phyloP scores from a whole-genome alignment of 2,113 vertebrate species.

The Eurypyga helias region DNA sequence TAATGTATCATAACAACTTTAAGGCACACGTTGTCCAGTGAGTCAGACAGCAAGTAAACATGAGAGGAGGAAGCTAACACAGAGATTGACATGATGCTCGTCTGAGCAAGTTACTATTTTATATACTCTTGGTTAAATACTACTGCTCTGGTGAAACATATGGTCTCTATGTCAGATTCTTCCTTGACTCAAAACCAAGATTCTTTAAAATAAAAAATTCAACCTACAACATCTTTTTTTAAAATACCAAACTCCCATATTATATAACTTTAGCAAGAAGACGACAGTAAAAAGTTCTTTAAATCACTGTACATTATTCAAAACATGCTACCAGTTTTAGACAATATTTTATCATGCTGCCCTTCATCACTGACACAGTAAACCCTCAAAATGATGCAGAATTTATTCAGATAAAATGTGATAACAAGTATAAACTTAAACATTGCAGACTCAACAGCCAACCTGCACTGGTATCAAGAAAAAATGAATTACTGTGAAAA shows the following conservation, averaged over 20 bases:
- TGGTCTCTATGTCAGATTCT: not conserved
- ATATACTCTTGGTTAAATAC: not conserved
- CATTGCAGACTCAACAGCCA: not conserved
- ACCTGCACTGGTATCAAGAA: accelerated
- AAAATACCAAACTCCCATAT: not conserved
- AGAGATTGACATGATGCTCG: not conserved
- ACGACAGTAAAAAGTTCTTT: accelerated
- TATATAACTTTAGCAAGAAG: not conserved
- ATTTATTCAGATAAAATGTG: not conserved
- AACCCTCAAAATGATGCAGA: accelerated
- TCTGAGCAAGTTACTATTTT: not conserved
- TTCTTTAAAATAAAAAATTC: not conserved
- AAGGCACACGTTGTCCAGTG: not conserved
- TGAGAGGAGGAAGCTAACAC: not conserved
- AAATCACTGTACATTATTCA: not conserved
- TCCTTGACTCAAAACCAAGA: too few species aligned
- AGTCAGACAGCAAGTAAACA: conserved; percentile 36
- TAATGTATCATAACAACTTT: not conserved
- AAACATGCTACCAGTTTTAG: not conserved
- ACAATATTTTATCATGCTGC: not conserved
- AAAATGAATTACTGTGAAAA: not conserved
- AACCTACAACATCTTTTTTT: accelerated
- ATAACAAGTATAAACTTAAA: not conserved
- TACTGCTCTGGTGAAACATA: not conserved
- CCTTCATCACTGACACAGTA: not conserved